These are phyloP conservation scores for Thaleichthys pacificus DNA, from an alignment of 2,797 vertebrate species.

Conservation along the genomic window DNA sequence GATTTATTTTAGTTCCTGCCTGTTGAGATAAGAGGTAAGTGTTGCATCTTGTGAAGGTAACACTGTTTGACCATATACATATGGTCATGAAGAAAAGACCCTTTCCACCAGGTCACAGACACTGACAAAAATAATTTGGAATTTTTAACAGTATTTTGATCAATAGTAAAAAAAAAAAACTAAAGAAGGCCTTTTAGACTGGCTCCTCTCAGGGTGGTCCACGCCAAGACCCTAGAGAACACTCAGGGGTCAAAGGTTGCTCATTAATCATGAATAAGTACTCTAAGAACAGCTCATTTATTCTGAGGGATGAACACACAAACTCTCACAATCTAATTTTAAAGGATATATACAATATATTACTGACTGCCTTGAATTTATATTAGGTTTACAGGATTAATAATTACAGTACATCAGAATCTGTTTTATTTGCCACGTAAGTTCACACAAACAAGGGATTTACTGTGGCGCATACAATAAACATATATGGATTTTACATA, in stretches of 20 bases:
- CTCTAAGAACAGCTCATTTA: conserved; percentile 8
- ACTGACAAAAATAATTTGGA: background rate
- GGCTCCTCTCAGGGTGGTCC: conserved; percentile 20
- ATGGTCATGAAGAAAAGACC: background rate
- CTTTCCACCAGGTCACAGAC: conserved; percentile 1
- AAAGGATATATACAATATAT: background rate
- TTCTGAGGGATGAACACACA: background rate
- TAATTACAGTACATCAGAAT: background rate
- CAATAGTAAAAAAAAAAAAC: background rate
- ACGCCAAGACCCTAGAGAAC: background rate
- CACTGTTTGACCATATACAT: background rate
- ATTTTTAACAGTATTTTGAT: background rate
- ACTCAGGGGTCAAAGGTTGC: conserved; percentile 4
- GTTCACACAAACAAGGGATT: too few species aligned
- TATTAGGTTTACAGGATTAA: background rate
- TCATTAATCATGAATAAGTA: conserved; percentile 14
- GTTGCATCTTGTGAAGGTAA: background rate
- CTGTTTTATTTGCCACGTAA: too few species aligned
- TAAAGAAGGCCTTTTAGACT: background rate
- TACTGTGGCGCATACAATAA: too few species aligned
- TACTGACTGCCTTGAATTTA: background rate
- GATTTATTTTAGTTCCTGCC: background rate
- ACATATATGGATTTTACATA: too few species aligned
- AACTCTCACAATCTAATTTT: conserved; percentile 11
- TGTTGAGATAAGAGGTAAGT: conserved; percentile 16